These are phyloP conservation scores for Cephus nigrinus DNA, from an alignment of 2,888 invertebrate genomes.

Conservation along the genomic window DNA sequence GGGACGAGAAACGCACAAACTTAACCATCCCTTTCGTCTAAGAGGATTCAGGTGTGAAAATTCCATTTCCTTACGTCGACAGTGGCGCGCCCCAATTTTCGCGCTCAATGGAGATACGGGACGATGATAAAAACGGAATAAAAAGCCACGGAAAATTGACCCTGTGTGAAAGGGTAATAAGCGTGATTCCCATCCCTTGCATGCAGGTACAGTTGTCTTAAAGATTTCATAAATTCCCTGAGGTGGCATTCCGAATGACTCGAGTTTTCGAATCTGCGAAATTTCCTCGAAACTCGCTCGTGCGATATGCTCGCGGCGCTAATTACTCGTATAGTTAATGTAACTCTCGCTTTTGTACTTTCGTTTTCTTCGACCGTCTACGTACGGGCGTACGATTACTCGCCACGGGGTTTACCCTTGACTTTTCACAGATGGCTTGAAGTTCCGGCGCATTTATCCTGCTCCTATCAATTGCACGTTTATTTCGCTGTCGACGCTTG, in stretches of 20 bases:
- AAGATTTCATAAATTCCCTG: background rate
- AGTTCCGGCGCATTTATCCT: background rate
- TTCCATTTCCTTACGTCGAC: constrained; percentile 48
- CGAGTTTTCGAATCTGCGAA: background rate
- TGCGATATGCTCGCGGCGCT: background rate
- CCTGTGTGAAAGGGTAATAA: background rate
- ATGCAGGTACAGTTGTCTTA: background rate
- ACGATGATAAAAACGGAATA: background rate
- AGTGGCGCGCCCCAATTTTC: constrained; percentile 31
- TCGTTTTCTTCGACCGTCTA: background rate
- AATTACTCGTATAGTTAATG: background rate
- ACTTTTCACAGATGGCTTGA: background rate
- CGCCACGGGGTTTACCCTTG: background rate
- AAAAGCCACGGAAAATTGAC: background rate
- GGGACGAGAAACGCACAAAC: constrained; percentile 8
- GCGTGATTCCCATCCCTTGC: background rate
- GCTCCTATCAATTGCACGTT: constrained; percentile 26
- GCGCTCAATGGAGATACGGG: background rate
- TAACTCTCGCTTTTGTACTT: background rate
- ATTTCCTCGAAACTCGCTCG: background rate
- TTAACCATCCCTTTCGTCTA: constrained; percentile 31
- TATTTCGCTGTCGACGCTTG: constrained; percentile 25
- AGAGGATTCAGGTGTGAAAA: constrained; percentile 53
- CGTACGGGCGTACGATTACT: background rate
- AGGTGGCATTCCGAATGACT: background rate